These are phyloP conservation scores for Xylota segnis DNA, from an alignment of 2,888 invertebrate genomes.

Conservation along the genomic window DNA sequence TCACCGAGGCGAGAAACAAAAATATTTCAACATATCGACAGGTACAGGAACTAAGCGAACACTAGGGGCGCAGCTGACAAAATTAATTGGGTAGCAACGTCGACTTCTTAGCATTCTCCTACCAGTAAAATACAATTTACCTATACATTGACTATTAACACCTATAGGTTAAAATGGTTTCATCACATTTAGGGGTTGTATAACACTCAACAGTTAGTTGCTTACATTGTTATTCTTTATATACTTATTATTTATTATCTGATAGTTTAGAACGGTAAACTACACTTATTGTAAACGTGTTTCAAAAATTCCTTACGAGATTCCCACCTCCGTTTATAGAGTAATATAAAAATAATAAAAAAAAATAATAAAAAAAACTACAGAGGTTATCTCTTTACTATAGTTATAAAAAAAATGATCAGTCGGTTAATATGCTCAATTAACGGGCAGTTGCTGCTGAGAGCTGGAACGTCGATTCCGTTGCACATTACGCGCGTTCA, in stretches of 20 bases:
- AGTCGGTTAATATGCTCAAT: conserved; percentile 69
- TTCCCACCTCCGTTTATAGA: conserved; percentile 53
- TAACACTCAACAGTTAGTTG: conserved; percentile 69
- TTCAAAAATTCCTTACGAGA: conserved; percentile 63
- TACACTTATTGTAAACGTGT: conserved; percentile 62
- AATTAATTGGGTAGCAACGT: conserved; percentile 36
- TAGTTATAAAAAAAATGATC: conserved; percentile 54
- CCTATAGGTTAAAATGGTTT: conserved; percentile 69
- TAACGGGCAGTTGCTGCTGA: conserved; percentile 74
- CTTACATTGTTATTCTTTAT: conserved; percentile 55
- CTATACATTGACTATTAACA: conserved; percentile 76
- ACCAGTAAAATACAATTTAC: conserved; percentile 71
- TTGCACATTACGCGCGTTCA: conserved; percentile 84
- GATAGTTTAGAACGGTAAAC: conserved; percentile 59
- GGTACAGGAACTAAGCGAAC: conserved; percentile 75
- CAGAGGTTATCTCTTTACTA: conserved; percentile 34
- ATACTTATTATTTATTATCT: conserved; percentile 61
- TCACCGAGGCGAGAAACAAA: conserved; percentile 28
- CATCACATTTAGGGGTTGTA: conserved; percentile 71
- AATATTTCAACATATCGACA: conserved; percentile 64
- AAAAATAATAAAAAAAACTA: conserved; percentile 38
- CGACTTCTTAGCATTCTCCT: conserved; percentile 61
- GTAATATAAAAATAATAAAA: conserved; percentile 62
- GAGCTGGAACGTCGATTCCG: conserved; percentile 73
- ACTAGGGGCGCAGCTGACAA: conserved; percentile 56